A percentile compares a stretch with the other conserved stretches of the same genome.
Evolutionary conservation across 1,140 invertebrate species (phyloP).

Genomic region (Cephus cinctus): DNA sequence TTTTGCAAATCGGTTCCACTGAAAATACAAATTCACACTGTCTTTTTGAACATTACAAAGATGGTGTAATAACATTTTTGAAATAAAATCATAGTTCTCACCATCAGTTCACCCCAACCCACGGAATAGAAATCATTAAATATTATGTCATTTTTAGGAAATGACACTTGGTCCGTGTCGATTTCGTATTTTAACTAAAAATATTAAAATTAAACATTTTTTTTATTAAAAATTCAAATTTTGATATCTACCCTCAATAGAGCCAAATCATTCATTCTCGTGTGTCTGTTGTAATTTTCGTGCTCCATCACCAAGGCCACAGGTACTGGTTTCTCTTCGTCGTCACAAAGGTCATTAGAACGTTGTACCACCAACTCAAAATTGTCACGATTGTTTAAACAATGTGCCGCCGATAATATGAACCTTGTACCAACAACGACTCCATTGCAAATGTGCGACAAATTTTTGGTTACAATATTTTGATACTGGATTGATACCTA

Average conservation of each 20-base stretch:
- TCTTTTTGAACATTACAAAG: background rate
- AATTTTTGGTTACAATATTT: no score
- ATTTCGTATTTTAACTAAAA: conserved; percentile 9
- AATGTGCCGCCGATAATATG: conserved; percentile 5
- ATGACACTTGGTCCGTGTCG: background rate
- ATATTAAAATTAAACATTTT: background rate
- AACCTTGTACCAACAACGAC: conserved; percentile 6
- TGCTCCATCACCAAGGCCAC: conserved; percentile 12
- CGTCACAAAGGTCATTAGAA: conserved; percentile 10
- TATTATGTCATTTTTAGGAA: background rate
- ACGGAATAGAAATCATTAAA: conserved; percentile 2
- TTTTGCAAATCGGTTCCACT: conserved; percentile 9
- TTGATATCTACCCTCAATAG: conserved; percentile 3
- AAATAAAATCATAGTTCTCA: conserved; percentile 1
- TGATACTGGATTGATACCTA: no score
- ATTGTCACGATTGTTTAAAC: conserved; percentile 5
- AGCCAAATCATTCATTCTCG: conserved; percentile 7
- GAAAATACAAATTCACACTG: background rate
- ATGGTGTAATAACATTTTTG: background rate
- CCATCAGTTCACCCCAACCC: conserved; percentile 10
- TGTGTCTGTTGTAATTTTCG: conserved; percentile 4
- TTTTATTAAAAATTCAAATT: background rate
- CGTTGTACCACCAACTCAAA: conserved; percentile 5
- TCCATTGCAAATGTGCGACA: conserved; percentile 10
- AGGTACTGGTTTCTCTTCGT: conserved; percentile 5